Conservation (phyloP, 2,797 vertebrate genomes). For the Urosaurus nigricauda region DNA sequence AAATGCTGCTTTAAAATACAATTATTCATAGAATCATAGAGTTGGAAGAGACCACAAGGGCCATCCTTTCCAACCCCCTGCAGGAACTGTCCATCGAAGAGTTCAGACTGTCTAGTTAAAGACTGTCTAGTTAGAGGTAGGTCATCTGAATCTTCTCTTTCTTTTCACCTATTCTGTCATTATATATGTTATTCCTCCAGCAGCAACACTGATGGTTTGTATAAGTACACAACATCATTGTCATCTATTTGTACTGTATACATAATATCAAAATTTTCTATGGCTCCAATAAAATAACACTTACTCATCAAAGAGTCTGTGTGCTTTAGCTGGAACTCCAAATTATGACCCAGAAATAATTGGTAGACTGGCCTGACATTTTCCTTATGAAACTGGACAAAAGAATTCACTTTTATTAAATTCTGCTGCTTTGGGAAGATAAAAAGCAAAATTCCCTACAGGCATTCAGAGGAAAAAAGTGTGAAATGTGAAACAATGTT, state of each 20-base stretch:
- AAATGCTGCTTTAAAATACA: neutral
- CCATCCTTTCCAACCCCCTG: too few relatives aligned
- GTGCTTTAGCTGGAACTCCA: neutral
- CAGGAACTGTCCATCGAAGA: too few relatives aligned
- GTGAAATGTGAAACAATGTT: slow-evolving; percentile 13
- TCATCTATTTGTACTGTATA: neutral
- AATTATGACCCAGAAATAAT: slow-evolving; percentile 21
- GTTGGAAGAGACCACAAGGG: too few relatives aligned
- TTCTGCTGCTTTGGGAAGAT: slow-evolving; percentile 12
- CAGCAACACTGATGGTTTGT: neutral
- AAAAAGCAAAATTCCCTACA: slow-evolving; percentile 13
- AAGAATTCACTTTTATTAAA: slow-evolving; percentile 25
- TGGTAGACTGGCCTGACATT: neutral
- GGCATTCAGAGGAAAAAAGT: neutral
- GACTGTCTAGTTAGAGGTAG: neutral
- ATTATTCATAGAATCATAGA: too few relatives aligned
- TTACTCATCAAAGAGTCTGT: slow-evolving; percentile 4
- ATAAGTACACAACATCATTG: neutral
- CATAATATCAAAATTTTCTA: neutral
- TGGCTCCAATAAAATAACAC: neutral
- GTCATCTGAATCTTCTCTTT: neutral
- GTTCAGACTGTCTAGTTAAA: too few relatives aligned
- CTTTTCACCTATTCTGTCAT: neutral
- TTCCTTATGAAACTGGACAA: slow-evolving; percentile 14
- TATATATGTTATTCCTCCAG: neutral